phyloP scores from a whole-genome alignment of 2,113 vertebrate genomes.

The Diadophis punctatus region DNA sequence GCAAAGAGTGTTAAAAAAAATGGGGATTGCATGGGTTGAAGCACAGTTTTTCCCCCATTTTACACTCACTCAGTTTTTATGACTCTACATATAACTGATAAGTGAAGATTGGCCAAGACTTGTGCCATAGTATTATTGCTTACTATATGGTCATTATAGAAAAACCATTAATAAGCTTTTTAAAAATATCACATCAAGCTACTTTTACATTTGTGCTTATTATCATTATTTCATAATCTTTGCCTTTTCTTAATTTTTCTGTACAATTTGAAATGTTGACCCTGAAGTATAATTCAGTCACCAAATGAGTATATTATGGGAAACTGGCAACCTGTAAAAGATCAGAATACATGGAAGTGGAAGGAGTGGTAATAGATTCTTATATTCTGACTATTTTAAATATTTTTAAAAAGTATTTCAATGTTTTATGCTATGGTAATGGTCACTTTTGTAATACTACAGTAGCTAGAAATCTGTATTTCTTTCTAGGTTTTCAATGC shows the following conservation, averaged over 20 bases:
- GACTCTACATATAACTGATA: neutral
- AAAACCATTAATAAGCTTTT: constrained; percentile 26
- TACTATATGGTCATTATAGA: constrained; percentile 27
- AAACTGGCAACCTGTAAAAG: neutral
- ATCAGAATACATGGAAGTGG: neutral
- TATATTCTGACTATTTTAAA: neutral
- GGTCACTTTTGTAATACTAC: neutral
- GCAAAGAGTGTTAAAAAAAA: constrained; percentile 17
- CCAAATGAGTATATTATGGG: neutral
- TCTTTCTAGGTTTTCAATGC: neutral
- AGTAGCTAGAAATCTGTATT: neutral
- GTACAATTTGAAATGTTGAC: neutral
- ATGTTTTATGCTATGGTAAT: neutral
- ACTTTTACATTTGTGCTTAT: constrained; percentile 9
- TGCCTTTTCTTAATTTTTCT: neutral
- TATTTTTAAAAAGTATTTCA: neutral
- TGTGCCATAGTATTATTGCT: constrained; percentile 27
- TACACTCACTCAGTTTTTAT: constrained; percentile 21
- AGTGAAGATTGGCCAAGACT: constrained; percentile 18
- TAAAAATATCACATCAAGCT: neutral
- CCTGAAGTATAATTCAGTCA: neutral
- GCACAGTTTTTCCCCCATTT: constrained; percentile 22
- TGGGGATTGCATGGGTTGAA: constrained; percentile 9
- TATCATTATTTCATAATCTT: neutral
- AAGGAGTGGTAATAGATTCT: neutral